phyloP scores from a whole-genome alignment of 2,797 vertebrate species.

The Pseudopleuronectes americanus region DNA sequence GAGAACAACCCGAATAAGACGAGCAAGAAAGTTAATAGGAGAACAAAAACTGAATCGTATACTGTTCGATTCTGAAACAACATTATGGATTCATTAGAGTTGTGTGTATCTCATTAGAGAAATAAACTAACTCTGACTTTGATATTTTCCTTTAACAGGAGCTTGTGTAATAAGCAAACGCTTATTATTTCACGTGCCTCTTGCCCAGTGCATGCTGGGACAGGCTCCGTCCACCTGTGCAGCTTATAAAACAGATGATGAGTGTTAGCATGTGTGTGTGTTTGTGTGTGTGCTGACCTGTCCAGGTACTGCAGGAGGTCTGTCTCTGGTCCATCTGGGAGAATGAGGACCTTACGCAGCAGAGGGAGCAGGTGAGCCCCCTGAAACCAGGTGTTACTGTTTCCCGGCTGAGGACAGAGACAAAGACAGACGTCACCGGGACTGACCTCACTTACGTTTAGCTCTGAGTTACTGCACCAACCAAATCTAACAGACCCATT shows the following conservation, averaged over 20 bases:
- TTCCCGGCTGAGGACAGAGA: slow-evolving; percentile 73
- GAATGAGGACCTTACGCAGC: slow-evolving; percentile 87
- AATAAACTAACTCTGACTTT: no score
- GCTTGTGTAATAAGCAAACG: no score
- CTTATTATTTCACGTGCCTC: background rate
- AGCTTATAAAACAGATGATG: no score
- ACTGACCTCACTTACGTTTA: background rate
- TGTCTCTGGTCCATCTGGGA: slow-evolving; percentile 93
- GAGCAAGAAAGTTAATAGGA: no score
- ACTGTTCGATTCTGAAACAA: no score
- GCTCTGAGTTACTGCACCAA: background rate
- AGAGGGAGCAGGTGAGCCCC: slow-evolving; percentile 90
- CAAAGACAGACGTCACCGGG: background rate
- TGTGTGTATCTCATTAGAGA: no score
- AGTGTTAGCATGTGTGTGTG: slow-evolving; percentile 2
- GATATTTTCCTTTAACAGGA: background rate
- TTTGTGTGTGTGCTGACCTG: slow-evolving; percentile 78
- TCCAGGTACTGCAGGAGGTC: slow-evolving; percentile 93
- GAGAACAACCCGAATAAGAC: background rate
- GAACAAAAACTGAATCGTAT: no score
- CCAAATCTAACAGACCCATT: background rate
- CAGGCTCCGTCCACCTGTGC: background rate
- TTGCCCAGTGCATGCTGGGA: background rate
- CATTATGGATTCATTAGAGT: no score
- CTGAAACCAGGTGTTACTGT: slow-evolving; percentile 87